These are phyloP conservation scores for Chymomyza fuscimana DNA, from an alignment of 2,888 invertebrate species.

Conservation along the genomic window DNA sequence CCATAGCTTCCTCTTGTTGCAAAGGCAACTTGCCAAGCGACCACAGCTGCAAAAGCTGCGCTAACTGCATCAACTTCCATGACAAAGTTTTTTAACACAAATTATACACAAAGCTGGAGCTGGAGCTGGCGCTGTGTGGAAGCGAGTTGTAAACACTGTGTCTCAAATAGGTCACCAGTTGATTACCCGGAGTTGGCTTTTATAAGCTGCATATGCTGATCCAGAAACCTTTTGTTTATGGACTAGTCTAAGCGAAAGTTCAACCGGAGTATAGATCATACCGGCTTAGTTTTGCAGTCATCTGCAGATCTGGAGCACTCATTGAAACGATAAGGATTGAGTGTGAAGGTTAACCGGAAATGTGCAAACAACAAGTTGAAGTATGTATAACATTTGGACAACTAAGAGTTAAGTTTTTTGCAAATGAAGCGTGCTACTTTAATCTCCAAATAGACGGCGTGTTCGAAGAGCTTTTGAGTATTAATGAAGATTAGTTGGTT, in stretches of 20 bases:
- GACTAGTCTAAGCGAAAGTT: neutral
- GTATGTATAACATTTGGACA: too few relatives aligned
- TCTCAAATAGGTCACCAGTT: neutral
- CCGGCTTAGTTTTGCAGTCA: neutral
- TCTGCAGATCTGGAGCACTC: neutral
- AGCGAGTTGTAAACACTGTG: neutral
- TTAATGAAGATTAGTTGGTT: too few relatives aligned
- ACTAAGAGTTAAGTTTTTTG: too few relatives aligned
- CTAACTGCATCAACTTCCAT: conserved; percentile 15
- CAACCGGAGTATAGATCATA: neutral
- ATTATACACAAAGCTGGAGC: conserved; percentile 14
- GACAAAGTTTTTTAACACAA: conserved; percentile 34
- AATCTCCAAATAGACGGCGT: too few relatives aligned
- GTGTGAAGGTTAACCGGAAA: neutral
- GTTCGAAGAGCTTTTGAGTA: too few relatives aligned
- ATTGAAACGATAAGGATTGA: neutral
- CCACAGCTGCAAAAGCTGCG: conserved; percentile 4
- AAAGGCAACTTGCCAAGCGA: neutral
- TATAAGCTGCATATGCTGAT: neutral
- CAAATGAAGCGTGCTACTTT: too few relatives aligned
- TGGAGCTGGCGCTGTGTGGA: neutral
- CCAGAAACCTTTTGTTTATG: neutral
- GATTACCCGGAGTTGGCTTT: neutral
- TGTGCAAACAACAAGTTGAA: too few relatives aligned
- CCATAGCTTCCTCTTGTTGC: neutral